A percentile compares a stretch with the other conserved stretches of the same genome.
These are phyloP conservation scores for Regulus satrapa DNA, from an alignment of 2,113 vertebrate species.

Conservation along the genomic window DNA sequence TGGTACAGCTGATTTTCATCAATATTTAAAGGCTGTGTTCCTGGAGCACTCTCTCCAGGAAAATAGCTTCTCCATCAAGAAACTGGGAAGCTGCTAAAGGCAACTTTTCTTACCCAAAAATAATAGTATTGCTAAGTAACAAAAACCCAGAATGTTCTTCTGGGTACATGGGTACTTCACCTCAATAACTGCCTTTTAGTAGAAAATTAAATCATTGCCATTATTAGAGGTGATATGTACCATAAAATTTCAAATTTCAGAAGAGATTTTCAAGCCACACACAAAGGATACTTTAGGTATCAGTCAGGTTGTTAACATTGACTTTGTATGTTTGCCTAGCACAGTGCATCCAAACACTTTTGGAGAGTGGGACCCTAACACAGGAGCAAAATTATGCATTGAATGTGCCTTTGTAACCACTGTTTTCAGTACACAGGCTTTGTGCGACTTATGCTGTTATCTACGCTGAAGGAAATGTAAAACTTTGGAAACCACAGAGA, in stretches of 20 bases:
- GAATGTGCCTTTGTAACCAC: neutral
- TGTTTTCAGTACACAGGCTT: neutral
- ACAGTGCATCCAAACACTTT: neutral
- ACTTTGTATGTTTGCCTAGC: neutral
- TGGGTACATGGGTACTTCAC: neutral
- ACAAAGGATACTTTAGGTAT: neutral
- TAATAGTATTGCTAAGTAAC: neutral
- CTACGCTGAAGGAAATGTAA: neutral
- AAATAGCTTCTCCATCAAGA: neutral
- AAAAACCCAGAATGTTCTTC: neutral
- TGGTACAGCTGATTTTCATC: neutral
- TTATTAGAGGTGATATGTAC: neutral
- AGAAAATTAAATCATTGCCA: neutral
- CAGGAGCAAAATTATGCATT: neutral
- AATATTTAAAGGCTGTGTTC: neutral
- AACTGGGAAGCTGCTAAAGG: neutral
- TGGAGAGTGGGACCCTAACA: neutral
- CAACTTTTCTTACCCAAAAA: neutral
- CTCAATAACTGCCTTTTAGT: neutral
- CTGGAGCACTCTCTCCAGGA: neutral
- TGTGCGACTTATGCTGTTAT: neutral
- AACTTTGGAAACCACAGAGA: neutral
- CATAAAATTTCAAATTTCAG: neutral
- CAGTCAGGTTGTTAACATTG: neutral
- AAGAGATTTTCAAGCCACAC: neutral